Conservation (phyloP, 2,797 vertebrate genomes). For the Phataginus tetradactyla region DNA sequence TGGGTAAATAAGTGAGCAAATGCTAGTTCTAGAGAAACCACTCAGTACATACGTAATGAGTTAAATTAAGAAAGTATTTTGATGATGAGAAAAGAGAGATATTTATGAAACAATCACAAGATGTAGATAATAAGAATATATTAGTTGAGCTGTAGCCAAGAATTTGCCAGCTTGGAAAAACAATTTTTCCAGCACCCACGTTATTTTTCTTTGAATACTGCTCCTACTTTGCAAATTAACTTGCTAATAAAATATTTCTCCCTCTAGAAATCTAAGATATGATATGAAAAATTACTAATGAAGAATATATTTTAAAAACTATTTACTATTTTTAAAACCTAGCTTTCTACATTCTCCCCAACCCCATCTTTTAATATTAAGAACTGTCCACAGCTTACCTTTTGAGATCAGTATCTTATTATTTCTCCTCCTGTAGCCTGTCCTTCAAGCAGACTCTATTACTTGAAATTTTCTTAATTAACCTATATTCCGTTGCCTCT, state of each 20-base stretch:
- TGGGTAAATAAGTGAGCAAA: background rate
- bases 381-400: background rate
- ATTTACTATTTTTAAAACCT: slow-evolving; percentile 21
- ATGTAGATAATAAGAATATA: background rate
- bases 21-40: background rate
- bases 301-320: slow-evolving; percentile 44
- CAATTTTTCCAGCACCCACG: slow-evolving; percentile 33
- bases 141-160: slow-evolving; percentile 42
- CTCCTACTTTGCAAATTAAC: slow-evolving; percentile 58
- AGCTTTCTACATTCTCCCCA: background rate
- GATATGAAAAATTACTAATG: slow-evolving; percentile 51
- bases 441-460: background rate
- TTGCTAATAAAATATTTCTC: slow-evolving; percentile 66
- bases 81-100: background rate
- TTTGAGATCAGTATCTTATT: background rate
- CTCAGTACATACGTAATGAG: background rate
- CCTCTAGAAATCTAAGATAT: slow-evolving; percentile 62
- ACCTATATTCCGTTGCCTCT: background rate
- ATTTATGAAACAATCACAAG: slow-evolving; percentile 9
- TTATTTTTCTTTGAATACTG: slow-evolving; percentile 64
- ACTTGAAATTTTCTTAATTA: background rate
- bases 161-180: slow-evolving; percentile 52
- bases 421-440: background rate
- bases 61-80: background rate
- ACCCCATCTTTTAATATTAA: background rate